Conservation (phyloP, 1,140 invertebrate genomes). For the Pseudomyrmex sp. region DNA sequence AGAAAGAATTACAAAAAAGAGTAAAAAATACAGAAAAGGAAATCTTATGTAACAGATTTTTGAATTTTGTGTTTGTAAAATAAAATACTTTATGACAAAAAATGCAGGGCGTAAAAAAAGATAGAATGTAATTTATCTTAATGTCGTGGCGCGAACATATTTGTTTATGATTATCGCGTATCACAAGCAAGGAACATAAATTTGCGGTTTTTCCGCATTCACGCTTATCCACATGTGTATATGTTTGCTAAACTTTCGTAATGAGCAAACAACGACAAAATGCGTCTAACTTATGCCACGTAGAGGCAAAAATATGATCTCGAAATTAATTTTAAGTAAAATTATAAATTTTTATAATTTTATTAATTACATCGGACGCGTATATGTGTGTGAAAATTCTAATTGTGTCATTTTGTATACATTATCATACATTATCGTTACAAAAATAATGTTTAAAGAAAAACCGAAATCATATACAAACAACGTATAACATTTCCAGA, state of each 20-base stretch:
- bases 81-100: not conserved
- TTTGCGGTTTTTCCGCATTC: slow-evolving; percentile 11
- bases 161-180: slow-evolving; percentile 31
- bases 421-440: not conserved
- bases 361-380: not conserved
- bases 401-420: not conserved
- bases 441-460: not conserved
- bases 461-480: not conserved
- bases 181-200: slow-evolving; percentile 11
- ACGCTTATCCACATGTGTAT: slow-evolving; percentile 8
- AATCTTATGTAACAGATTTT: not conserved
- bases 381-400: not conserved
- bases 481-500: too few species aligned
- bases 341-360: not conserved
- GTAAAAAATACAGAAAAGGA: not conserved
- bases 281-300: not conserved
- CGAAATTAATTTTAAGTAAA: slow-evolving; percentile 9
- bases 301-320: slow-evolving; percentile 10
- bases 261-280: not conserved
- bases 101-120: not conserved
- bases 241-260: slow-evolving; percentile 25
- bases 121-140: slow-evolving; percentile 15
- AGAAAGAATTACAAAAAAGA: not conserved
- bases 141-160: slow-evolving; percentile 8
- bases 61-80: not conserved